Evolutionary conservation across 2,113 vertebrate genomes (phyloP).

Genomic region (Salvelinus fontinalis): DNA sequence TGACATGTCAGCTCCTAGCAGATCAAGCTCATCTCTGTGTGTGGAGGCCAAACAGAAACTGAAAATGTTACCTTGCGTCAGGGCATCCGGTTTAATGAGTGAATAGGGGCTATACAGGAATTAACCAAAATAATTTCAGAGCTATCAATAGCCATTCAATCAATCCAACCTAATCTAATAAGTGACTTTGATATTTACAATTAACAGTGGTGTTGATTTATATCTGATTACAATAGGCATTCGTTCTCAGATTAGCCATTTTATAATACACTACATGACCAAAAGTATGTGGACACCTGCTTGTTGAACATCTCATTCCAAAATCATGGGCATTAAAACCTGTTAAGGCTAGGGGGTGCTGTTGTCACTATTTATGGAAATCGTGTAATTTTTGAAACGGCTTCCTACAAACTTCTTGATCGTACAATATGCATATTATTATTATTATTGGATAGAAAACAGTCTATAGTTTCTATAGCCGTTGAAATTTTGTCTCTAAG

Average conservation of each 20-base stretch:
- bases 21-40: slow-evolving; percentile 14
- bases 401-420: too few relatives aligned
- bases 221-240: slow-evolving; percentile 53
- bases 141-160: slow-evolving; percentile 51
- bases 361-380: too few relatives aligned
- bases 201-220: slow-evolving; percentile 57
- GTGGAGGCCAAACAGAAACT: not conserved
- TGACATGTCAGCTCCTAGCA: slow-evolving; percentile 31
- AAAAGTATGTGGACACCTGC: too few relatives aligned
- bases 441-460: too few relatives aligned
- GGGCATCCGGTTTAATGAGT: not conserved
- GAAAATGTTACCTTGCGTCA: not conserved
- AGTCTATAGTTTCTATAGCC: too few relatives aligned
- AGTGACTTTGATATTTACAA: slow-evolving; percentile 52
- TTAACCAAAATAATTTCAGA: slow-evolving; percentile 36
- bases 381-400: too few relatives aligned
- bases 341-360: too few relatives aligned
- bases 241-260: slow-evolving; percentile 46
- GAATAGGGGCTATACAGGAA: not conserved
- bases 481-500: too few relatives aligned
- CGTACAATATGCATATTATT: too few relatives aligned
- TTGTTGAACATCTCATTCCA: too few relatives aligned
- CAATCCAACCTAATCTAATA: slow-evolving; percentile 46
- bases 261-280: slow-evolving; percentile 20
- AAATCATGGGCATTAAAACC: too few relatives aligned